Conservation (phyloP, 1,140 invertebrate genomes). For the fruit fly (Drosophila melanogaster) region Release_6_plus_ISO1_MT NT_033779.5:3242001-3242500, state of each 20-base stretch:
- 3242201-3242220: conserved; percentile 39
- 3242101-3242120: not conserved
- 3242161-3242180: conserved; percentile 35
- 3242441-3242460: conserved; percentile 49
- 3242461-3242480: conserved; percentile 61
- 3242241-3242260: not conserved
- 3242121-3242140: conserved; percentile 34
- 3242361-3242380: conserved; percentile 71
- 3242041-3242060: conserved; percentile 16
- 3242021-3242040: conserved; percentile 33
- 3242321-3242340: conserved; percentile 38
- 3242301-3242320: conserved; percentile 37
- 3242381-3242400: conserved; percentile 72
- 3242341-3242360: conserved; percentile 12
- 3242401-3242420: conserved; percentile 69
- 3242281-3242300: conserved; percentile 7
- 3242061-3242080: conserved; percentile 17
- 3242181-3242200: conserved; percentile 34
- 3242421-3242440: conserved; percentile 46
- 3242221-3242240: conserved; percentile 18
- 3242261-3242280: conserved; percentile 23
- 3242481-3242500: conserved; percentile 6
- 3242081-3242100: conserved; percentile 1
- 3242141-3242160: conserved; percentile 45
- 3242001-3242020: conserved; percentile 20